Conservation (phyloP, 2,797 vertebrate species). For the Gymnopithys bicolor region DNA sequence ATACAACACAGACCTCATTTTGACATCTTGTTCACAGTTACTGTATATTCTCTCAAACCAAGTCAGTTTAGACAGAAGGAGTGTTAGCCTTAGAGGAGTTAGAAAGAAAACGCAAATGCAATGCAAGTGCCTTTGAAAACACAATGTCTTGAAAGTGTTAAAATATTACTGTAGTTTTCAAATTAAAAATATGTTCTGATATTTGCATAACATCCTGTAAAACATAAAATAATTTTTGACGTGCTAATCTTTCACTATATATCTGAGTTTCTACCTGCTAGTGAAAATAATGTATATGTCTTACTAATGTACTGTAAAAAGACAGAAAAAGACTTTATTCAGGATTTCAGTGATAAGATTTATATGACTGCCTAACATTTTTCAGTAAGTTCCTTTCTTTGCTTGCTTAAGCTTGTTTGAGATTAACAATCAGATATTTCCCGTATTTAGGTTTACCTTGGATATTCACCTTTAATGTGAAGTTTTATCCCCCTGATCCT, state of each 20-base stretch:
- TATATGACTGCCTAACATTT: not conserved
- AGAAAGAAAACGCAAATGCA: not conserved
- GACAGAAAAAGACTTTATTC: not conserved
- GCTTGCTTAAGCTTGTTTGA: not conserved
- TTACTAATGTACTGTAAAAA: not conserved
- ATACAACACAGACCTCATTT: not conserved
- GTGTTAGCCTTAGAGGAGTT: not conserved
- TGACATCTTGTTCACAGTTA: not conserved
- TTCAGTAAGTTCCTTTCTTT: not conserved
- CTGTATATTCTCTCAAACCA: not conserved
- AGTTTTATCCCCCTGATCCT: slow-evolving; percentile 98
- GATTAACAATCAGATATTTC: slow-evolving; percentile 26
- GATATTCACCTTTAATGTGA: slow-evolving; percentile 95
- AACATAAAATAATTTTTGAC: not conserved
- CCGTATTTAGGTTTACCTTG: slow-evolving; percentile 88
- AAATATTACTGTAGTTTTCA: not conserved
- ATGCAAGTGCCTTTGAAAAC: not conserved
- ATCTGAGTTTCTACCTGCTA: not conserved
- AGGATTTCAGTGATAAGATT: not conserved
- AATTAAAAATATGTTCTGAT: not conserved
- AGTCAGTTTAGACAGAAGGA: not conserved
- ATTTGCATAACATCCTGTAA: not conserved
- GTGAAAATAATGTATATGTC: not conserved
- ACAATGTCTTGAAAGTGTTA: not conserved
- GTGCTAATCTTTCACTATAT: not conserved